Conservation (phyloP, 64 coral and sea anemone genomes). For the Pachyseris speciosa region DNA sequence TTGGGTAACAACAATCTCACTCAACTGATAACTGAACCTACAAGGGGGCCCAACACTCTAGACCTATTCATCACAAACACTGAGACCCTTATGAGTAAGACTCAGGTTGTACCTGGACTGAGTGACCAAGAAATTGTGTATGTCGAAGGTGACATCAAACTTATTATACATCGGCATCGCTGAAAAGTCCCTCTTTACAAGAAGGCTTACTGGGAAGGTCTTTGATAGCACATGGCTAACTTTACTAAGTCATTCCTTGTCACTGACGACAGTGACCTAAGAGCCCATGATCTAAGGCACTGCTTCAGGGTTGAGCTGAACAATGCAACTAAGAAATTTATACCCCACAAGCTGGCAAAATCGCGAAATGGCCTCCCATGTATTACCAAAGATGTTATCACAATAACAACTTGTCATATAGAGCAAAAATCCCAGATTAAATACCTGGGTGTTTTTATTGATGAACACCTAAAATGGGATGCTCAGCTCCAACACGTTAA, state of each 20-base stretch:
- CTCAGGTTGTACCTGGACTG: not conserved
- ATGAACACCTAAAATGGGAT: too few species aligned
- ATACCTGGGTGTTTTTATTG: too few species aligned
- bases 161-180: too few species aligned
- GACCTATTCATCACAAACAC: slow-evolving; percentile 31
- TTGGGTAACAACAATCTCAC: not conserved
- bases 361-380: not conserved
- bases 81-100: not conserved
- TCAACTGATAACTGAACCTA: slow-evolving; percentile 1
- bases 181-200: slow-evolving; percentile 6
- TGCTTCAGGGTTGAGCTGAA: slow-evolving; percentile 8
- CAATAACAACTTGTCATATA: too few species aligned
- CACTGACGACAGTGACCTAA: not conserved
- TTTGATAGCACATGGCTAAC: slow-evolving; percentile 40
- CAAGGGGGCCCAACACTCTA: slow-evolving; percentile 5
- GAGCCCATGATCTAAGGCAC: not conserved
- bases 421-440: too few species aligned
- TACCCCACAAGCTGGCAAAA: slow-evolving; percentile 26
- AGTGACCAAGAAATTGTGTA: not conserved
- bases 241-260: slow-evolving; percentile 34
- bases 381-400: not conserved
- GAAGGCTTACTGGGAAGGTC: slow-evolving; percentile 50
- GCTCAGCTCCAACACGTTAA: too few species aligned
- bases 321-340: not conserved
- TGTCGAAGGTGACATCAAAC: not conserved